A percentile compares a stretch with the other conserved stretches of the same genome.
Conservation (phyloP, 2,113 vertebrate genomes). For the Lampris incognitus region DNA sequence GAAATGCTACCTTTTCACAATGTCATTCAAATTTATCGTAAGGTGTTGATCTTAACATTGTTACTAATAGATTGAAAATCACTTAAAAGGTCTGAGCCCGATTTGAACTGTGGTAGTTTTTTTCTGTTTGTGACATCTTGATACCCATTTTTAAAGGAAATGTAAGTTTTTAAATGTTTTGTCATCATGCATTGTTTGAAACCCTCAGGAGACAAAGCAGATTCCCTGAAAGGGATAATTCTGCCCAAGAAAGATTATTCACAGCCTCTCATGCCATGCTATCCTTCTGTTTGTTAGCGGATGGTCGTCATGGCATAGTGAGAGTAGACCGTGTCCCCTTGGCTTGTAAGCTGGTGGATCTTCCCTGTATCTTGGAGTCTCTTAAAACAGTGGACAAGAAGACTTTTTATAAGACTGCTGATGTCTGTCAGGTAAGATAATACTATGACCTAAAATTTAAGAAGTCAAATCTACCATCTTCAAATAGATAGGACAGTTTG, state of each 20-base stretch:
- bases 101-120: too few species aligned
- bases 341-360: conserved; percentile 92
- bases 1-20: not conserved
- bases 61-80: too few species aligned
- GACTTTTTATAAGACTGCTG: conserved; percentile 95
- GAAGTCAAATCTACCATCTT: not conserved
- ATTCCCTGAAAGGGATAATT: too few species aligned
- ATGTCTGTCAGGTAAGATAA: conserved; percentile 92
- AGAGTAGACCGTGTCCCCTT: conserved; percentile 90
- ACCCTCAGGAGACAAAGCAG: too few species aligned
- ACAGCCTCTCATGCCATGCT: not conserved
- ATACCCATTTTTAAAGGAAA: too few species aligned
- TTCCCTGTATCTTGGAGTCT: conserved; percentile 92
- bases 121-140: too few species aligned
- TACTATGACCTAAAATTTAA: not conserved
- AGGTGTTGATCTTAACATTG: too few species aligned
- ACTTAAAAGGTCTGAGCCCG: too few species aligned
- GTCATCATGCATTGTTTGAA: too few species aligned
- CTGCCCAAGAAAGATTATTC: too few species aligned
- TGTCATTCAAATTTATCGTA: not conserved
- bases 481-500: too few species aligned
- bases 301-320: conserved; percentile 91
- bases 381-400: conserved; percentile 95
- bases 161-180: too few species aligned
- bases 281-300: conserved; percentile 78